Evolutionary conservation across 1,140 invertebrate genomes (phyloP).

Genomic region (Cyclargus thomasi): DNA sequence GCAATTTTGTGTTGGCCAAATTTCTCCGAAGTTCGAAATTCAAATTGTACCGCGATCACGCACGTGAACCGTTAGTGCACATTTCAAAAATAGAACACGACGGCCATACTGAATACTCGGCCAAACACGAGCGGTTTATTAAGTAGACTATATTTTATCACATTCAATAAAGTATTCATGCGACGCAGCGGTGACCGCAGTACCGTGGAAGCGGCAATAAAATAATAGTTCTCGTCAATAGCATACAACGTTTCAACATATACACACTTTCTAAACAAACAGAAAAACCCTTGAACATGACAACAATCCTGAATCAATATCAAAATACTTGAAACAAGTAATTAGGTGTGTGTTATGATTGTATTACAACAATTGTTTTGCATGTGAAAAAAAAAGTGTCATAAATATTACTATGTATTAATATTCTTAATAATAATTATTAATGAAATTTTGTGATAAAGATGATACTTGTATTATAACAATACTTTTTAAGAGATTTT

Average conservation of each 20-base stretch:
- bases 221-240: constrained; percentile 35
- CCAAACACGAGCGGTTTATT: constrained; percentile 61
- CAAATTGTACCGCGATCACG: constrained; percentile 66
- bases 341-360: no score
- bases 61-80: constrained; percentile 65
- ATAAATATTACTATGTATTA: no score
- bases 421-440: no score
- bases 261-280: no score
- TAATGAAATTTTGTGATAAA: no score
- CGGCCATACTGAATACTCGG: constrained; percentile 65
- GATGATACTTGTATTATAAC: no score
- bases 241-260: constrained; percentile 17
- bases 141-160: constrained; percentile 69
- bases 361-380: no score
- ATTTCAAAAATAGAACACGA: constrained; percentile 71
- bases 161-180: constrained; percentile 61
- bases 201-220: constrained; percentile 62
- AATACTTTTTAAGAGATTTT: no score
- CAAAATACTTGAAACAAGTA: no score
- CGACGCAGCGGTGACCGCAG: constrained; percentile 45
- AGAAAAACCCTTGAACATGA: no score
- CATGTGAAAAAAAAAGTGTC: no score
- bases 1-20: constrained; percentile 39
- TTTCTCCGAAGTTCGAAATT: constrained; percentile 70
- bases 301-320: no score